Evolutionary conservation across 2,888 invertebrate species (phyloP).

Genomic region (Epirrita christyi): DNA sequence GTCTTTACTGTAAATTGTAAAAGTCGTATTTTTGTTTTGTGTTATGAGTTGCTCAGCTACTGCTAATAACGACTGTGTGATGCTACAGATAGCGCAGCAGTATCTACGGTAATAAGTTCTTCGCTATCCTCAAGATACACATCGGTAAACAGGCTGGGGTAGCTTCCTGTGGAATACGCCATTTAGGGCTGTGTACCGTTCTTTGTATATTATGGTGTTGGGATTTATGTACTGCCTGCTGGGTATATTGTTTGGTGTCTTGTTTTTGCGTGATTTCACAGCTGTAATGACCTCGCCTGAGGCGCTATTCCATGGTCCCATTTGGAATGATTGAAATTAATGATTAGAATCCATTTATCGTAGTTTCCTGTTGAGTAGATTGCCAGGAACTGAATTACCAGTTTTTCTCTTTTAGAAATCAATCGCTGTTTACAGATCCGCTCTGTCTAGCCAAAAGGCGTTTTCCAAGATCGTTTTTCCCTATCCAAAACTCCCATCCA

Average conservation of each 20-base stretch:
- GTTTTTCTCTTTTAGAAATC: too few species aligned
- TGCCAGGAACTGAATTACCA: too few species aligned
- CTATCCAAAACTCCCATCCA: background rate
- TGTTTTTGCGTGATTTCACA: constrained; percentile 19
- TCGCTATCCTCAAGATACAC: constrained; percentile 45
- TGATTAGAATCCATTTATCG: too few species aligned
- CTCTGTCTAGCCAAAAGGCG: too few species aligned
- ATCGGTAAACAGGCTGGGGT: constrained; percentile 49
- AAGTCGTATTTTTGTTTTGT: too few species aligned
- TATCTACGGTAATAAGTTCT: constrained; percentile 41
- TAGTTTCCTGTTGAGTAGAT: too few species aligned
- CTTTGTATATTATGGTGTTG: constrained; percentile 11
- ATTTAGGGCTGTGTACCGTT: constrained; percentile 20
- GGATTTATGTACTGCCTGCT: constrained; percentile 12
- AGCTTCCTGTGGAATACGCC: constrained; percentile 29
- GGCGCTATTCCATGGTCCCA: constrained; percentile 9
- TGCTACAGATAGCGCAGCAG: constrained; percentile 38
- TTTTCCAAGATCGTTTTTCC: too few species aligned
- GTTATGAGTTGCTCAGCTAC: background rate
- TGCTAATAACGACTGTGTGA: background rate
- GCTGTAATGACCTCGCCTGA: background rate
- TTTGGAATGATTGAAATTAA: too few species aligned
- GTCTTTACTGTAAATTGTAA: too few species aligned
- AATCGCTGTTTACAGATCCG: too few species aligned
- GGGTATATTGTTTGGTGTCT: constrained; percentile 14